These are phyloP conservation scores for Gallinago stenura DNA, from an alignment of 2,797 vertebrate genomes.

Conservation along the genomic window DNA sequence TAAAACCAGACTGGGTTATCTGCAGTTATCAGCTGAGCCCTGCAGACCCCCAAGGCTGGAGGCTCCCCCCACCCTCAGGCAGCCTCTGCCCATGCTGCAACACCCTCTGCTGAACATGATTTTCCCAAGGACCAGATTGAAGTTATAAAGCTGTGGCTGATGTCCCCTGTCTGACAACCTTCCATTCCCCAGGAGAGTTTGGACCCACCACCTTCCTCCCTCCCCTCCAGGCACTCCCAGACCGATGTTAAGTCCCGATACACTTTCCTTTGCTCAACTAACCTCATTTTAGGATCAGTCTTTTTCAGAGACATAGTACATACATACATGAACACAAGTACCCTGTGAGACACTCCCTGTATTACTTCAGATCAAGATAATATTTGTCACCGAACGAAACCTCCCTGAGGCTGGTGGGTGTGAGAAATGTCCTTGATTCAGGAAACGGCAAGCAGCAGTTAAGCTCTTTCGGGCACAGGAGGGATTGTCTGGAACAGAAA, in stretches of 20 bases:
- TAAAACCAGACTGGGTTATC: background rate
- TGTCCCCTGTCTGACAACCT: background rate
- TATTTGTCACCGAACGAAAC: background rate
- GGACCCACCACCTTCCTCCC: background rate
- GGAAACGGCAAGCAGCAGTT: accelerated
- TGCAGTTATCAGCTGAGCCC: background rate
- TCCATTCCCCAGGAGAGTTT: background rate
- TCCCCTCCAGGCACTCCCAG: background rate
- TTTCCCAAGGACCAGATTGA: accelerated
- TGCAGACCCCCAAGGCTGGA: background rate
- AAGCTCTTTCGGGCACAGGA: accelerated
- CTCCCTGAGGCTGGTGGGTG: background rate
- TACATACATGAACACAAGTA: background rate
- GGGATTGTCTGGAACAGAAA: background rate
- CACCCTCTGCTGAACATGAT: background rate
- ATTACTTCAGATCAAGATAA: background rate
- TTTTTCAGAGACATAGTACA: background rate
- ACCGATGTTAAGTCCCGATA: accelerated
- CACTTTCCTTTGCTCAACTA: background rate
- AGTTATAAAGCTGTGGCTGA: background rate
- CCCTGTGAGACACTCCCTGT: slow-evolving; percentile 3
- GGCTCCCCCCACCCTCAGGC: background rate
- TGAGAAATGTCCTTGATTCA: background rate
- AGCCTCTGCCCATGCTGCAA: background rate
- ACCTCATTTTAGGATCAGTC: background rate